Conservation (phyloP, 2,797 vertebrate species). For the Chrosomus eos region DNA sequence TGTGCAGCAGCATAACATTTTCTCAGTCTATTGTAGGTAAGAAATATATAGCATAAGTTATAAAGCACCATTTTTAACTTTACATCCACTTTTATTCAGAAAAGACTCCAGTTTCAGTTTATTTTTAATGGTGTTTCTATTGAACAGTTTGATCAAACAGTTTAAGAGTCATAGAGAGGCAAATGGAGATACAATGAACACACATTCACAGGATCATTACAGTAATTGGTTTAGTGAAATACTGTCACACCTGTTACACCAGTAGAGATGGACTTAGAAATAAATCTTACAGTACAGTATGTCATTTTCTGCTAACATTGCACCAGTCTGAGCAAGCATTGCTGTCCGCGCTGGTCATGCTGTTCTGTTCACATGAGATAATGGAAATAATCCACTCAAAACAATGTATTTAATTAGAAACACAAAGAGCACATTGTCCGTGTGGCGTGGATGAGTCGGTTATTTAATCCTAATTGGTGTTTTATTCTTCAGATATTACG, state of each 20-base stretch:
- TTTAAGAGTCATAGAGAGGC: too few species aligned
- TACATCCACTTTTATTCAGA: neutral
- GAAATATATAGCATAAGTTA: neutral
- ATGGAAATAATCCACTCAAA: neutral
- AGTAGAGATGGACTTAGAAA: neutral
- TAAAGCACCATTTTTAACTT: neutral
- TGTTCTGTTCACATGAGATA: slow-evolving; percentile 10
- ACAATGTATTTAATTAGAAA: neutral
- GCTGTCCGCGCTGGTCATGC: neutral
- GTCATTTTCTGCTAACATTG: slow-evolving; percentile 19
- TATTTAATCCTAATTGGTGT: slow-evolving; percentile 22
- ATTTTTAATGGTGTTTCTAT: neutral
- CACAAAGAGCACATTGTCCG: slow-evolving; percentile 11
- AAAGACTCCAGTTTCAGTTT: neutral
- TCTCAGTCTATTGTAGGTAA: neutral
- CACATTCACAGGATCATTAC: neutral
- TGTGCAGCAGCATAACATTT: neutral
- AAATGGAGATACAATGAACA: neutral
- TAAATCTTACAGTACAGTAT: neutral
- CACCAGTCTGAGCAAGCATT: slow-evolving; percentile 4
- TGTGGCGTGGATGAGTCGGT: neutral
- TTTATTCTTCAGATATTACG: neutral
- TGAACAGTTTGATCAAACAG: too few species aligned
- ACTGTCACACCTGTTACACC: neutral
- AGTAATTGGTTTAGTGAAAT: neutral